phyloP scores from a whole-genome alignment of 2,113 vertebrate species.

The Megaleporinus macrocephalus region DNA sequence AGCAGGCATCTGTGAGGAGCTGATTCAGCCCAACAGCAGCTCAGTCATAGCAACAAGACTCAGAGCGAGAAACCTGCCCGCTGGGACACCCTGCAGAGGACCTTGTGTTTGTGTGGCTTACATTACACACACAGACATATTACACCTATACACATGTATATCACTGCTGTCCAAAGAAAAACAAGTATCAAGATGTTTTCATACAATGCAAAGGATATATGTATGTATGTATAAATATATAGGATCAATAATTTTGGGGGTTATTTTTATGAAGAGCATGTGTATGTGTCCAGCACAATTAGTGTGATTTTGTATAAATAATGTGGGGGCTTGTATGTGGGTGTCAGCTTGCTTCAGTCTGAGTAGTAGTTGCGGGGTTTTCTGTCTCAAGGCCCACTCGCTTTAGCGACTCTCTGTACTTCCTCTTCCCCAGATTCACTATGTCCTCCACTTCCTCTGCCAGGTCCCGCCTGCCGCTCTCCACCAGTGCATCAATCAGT shows the following conservation, averaged over 20 bases:
- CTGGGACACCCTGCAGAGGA: background rate
- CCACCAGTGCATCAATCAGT: conserved; percentile 82
- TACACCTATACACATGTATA: too few relatives aligned
- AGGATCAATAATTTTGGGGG: too few relatives aligned
- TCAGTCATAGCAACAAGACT: conserved; percentile 21
- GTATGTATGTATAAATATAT: background rate
- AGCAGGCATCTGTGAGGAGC: conserved; percentile 29
- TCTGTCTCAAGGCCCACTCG: conserved; percentile 82
- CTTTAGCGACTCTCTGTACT: conserved; percentile 86
- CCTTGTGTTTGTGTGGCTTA: background rate
- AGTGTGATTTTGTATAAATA: conserved; percentile 24
- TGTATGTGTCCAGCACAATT: background rate
- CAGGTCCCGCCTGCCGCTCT: conserved; percentile 85
- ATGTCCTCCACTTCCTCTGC: conserved; percentile 87
- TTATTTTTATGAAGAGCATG: too few relatives aligned
- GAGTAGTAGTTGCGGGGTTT: conserved; percentile 10
- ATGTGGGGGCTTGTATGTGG: background rate
- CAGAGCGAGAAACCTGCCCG: conserved; percentile 7
- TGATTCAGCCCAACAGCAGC: conserved; percentile 30
- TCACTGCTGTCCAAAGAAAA: too few relatives aligned
- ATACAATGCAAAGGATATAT: too few relatives aligned
- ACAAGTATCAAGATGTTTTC: too few relatives aligned
- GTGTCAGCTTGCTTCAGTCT: conserved; percentile 23
- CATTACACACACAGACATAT: too few relatives aligned
- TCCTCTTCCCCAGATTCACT: conserved; percentile 84